Conservation (phyloP, 2,113 vertebrate genomes). For the Cyanistes caeruleus region DNA sequence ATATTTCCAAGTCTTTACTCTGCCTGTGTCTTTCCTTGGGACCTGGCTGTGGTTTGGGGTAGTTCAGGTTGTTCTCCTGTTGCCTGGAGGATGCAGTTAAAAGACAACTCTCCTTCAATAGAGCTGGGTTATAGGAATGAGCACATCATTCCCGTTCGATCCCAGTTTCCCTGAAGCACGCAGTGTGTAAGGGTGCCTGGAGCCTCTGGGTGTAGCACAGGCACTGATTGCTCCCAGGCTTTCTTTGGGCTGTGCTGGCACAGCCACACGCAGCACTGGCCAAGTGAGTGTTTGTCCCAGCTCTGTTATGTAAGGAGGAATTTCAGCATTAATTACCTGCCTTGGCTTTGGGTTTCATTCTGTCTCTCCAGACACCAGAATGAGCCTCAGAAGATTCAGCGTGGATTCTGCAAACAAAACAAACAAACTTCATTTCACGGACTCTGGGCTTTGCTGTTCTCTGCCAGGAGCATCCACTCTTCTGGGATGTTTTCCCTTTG, state of each 20-base stretch:
- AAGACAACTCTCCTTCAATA: not conserved
- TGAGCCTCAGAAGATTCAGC: not conserved
- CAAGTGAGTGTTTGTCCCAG: constrained; percentile 4
- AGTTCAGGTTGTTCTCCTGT: not conserved
- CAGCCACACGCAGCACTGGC: rapidly evolving
- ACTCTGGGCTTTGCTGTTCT: not conserved
- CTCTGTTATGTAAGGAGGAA: not conserved
- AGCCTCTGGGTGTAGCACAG: not conserved
- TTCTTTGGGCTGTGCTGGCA: not conserved
- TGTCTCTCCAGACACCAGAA: not conserved
- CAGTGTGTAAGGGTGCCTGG: not conserved
- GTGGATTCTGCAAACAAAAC: not conserved
- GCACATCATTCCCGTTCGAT: not conserved
- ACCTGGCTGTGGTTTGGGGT: not conserved
- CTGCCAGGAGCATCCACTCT: not conserved
- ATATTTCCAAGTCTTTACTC: not conserved
- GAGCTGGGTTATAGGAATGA: not conserved
- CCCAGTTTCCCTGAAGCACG: not conserved
- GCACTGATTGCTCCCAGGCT: not conserved
- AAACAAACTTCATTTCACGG: not conserved
- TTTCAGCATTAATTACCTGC: not conserved
- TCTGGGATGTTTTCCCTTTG: not conserved
- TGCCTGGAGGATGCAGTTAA: not conserved
- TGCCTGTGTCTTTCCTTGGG: not conserved
- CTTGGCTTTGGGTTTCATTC: constrained; percentile 7